Base-by-base conservation (phyloP, 2,797 vertebrate species). In the Acrossocheilus wenchowensis region DNA sequence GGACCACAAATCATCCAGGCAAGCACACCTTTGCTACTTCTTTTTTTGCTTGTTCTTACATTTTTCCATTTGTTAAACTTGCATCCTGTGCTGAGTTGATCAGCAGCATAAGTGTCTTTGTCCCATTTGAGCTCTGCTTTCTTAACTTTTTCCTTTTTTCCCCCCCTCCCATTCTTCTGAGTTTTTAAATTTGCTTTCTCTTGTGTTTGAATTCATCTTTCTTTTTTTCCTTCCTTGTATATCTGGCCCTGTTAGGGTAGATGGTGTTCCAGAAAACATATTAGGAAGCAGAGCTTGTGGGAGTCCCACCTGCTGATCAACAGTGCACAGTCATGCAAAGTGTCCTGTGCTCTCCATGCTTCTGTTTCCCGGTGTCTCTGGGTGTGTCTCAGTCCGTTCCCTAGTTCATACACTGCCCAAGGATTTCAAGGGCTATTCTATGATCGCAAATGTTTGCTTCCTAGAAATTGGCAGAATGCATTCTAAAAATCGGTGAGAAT, bases 31-130 rank as follows among this genome's bases (percentile, higher is more conserved):
- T 57, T 82, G 88, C 87, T 88, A 73, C 43, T 84, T 89, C 90
- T 5, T 41, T 72, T 12, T 90, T 90, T 93, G 83, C 87, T 94
- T 95, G 90, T 92, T 92, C 90, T 92, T 95, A 87, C 88, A 92
- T 94, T 94, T 75, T 93, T 73, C 81, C 87, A 89, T 95, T 92
- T 91, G 90, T 94, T 92, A 81, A 90, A 66, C 89, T 96, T 96
- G 94, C 93, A 95, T 97, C 94, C 94, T 97, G 96, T 96, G 96
- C 96, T 96, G 95, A 97, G 93, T 95, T 94, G 94, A 97, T 97
- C 97, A 97, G 96, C 94, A 95, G 69, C 6, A 41, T 45, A 41
- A 52, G 69, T 86, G 14, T 2, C 4, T 66, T 60, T 60, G 6
- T 62, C 39, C 66, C 7, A 39, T 54, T 79, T 41, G 9, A 72